These are phyloP conservation scores for Caenorhabditis imperialis DNA, from an alignment of 2,888 invertebrate genomes.

Conservation along the genomic window DNA sequence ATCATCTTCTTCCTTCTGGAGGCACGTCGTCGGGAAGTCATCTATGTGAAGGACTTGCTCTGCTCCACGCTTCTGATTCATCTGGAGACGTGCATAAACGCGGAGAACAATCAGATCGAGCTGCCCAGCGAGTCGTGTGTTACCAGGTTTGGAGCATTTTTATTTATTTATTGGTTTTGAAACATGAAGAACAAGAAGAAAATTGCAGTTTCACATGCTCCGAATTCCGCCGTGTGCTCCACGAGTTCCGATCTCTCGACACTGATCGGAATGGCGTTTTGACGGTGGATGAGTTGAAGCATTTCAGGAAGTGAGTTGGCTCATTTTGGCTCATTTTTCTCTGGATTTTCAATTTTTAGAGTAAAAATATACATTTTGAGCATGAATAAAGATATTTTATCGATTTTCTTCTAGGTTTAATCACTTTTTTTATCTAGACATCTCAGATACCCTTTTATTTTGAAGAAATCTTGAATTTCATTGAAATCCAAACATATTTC, in stretches of 20 bases:
- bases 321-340: no score
- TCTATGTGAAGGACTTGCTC: conserved; percentile 22
- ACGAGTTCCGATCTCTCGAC: conserved; percentile 47
- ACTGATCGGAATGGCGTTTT: conserved; percentile 37
- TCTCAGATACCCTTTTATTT: no score
- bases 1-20: conserved; percentile 48
- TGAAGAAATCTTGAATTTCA: no score
- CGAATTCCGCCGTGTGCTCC: conserved; percentile 10
- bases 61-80: conserved; percentile 31
- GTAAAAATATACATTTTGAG: no score
- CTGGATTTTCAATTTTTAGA: no score
- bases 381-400: no score
- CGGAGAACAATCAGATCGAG: conserved; percentile 20
- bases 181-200: conserved; percentile 9
- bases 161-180: background rate
- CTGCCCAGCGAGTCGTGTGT: conserved; percentile 19
- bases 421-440: no score
- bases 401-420: no score
- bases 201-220: conserved; percentile 33
- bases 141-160: background rate
- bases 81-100: conserved; percentile 28
- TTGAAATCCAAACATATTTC: no score
- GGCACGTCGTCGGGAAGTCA: conserved; percentile 16
- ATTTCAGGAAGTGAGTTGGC: conserved; percentile 45
- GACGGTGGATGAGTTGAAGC: conserved; percentile 11